A percentile compares a stretch with the other conserved stretches of the same genome.
phyloP scores from a whole-genome alignment of 2,113 vertebrate species.

The Aphyosemion australe region DNA sequence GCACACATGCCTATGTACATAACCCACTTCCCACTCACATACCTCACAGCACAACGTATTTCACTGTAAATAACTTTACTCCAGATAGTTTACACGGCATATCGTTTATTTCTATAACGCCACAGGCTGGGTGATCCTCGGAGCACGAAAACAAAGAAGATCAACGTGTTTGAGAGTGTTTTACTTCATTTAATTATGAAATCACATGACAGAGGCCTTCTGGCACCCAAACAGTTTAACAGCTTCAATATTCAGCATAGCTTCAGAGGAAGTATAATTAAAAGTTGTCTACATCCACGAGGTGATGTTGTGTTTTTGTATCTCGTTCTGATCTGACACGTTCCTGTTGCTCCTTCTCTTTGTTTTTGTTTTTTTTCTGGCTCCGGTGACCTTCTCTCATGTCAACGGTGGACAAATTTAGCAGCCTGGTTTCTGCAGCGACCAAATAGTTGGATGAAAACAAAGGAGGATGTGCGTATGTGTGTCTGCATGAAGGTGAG shows the following conservation, averaged over 20 bases:
- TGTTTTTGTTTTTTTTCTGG: constrained; percentile 49
- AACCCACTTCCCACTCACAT: constrained; percentile 65
- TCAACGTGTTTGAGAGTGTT: neutral
- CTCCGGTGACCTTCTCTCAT: constrained; percentile 79
- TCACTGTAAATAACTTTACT: neutral
- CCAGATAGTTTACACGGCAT: constrained; percentile 23
- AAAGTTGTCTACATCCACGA: neutral
- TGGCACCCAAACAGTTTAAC: constrained; percentile 15
- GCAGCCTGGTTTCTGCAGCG: constrained; percentile 75
- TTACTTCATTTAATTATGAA: neutral
- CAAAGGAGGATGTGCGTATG: constrained; percentile 53
- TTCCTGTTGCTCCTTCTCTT: constrained; percentile 20
- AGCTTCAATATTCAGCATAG: too few species aligned
- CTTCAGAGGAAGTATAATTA: neutral
- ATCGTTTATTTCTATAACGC: constrained; percentile 12
- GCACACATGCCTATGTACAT: constrained; percentile 50
- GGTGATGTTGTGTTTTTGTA: neutral
- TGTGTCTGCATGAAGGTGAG: constrained; percentile 27
- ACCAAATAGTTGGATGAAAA: constrained; percentile 76
- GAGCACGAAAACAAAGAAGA: too few species aligned
- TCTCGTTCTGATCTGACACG: constrained; percentile 12
- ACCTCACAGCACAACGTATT: constrained; percentile 43
- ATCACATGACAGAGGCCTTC: constrained; percentile 3
- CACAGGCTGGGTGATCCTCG: too few species aligned
- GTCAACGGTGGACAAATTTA: constrained; percentile 76